Evolutionary conservation across 1,140 invertebrate species (phyloP), one percentile per base, ranked within the genome.

Genomic region (Paraescarpia echinospica): DNA sequence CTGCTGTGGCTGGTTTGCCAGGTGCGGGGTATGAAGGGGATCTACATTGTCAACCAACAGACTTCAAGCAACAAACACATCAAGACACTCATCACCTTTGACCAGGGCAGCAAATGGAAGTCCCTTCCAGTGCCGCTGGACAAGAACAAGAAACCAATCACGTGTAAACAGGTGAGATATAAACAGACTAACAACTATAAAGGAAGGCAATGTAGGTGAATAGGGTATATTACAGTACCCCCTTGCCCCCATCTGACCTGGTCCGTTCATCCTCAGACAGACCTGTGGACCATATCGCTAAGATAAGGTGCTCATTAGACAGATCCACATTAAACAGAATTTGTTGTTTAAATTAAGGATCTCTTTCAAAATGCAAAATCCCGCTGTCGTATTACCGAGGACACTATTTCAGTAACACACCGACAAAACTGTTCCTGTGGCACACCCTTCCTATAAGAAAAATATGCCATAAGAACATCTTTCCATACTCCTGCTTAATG

Each of bases 81-180:
- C 91, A 92, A 27, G 91, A 90, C 90, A 22, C n/a, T 34, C 22
- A 92, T 92, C n/a, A 27, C 91, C 4, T 92, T 41, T 51, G 91
- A 92, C 91, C 35, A 92, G 48, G 91, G 91, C n/a, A 31, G 91
- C 8, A 14, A 2, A 18, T 92, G 91, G 91, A 35, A 31, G 2
- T 14, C 51, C n/a, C 8, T 92, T 8, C 34, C 91, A 27, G 34
- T 34, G 14, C 91, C 91, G 14, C 12, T 18, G 34, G 59, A 92
- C 9, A 14, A 92, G 12, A 18, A 18, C 35, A 59, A 92, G 91
- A 18, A 35, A 14, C 14, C 4, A 14, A 34, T 59, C 5, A 27
- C 12, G 92, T 98, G 98, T 94, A 94, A 96, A 18, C 94, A 96
- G 35, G 96, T 77, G 22, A 77, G 59, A 77, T 14, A 77, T 77